Percentiles rank a stretch among this genome's conserved stretches.
Conservation (phyloP, 2,113 vertebrate genomes). For the Lichenostomus cassidix region DNA sequence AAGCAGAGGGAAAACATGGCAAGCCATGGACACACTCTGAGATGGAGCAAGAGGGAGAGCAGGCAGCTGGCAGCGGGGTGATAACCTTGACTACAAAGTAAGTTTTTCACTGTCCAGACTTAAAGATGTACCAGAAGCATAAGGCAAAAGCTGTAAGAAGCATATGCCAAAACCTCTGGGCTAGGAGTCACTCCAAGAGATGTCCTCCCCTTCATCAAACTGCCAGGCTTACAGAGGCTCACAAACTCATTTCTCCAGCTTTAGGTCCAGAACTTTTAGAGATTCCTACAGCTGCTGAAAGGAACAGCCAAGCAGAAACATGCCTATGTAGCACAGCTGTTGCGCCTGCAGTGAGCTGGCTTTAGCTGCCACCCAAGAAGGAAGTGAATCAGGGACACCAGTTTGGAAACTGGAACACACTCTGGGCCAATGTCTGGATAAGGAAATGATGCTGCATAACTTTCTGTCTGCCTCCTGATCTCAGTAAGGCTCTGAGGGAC, state of each 20-base stretch:
- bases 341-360: background rate
- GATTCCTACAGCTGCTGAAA: background rate
- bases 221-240: background rate
- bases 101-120: background rate
- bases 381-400: background rate
- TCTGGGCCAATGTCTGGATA: background rate
- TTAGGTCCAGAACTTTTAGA: background rate
- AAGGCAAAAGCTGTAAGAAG: background rate
- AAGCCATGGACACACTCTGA: background rate
- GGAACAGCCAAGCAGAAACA: slow-evolving; percentile 3
- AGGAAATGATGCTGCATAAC: background rate
- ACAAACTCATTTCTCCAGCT: background rate
- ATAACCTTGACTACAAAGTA: background rate
- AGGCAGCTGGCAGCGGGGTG: background rate
- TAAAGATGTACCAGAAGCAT: background rate
- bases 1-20: background rate
- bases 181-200: background rate
- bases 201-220: background rate
- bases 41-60: background rate
- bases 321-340: background rate
- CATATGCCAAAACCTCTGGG: background rate
- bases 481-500: background rate
- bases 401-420: background rate
- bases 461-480: background rate
- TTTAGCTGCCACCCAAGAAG: background rate